These are phyloP conservation scores for Malacoctenus gilli DNA, from an alignment of 2,797 vertebrate species.

Conservation along the genomic window DNA sequence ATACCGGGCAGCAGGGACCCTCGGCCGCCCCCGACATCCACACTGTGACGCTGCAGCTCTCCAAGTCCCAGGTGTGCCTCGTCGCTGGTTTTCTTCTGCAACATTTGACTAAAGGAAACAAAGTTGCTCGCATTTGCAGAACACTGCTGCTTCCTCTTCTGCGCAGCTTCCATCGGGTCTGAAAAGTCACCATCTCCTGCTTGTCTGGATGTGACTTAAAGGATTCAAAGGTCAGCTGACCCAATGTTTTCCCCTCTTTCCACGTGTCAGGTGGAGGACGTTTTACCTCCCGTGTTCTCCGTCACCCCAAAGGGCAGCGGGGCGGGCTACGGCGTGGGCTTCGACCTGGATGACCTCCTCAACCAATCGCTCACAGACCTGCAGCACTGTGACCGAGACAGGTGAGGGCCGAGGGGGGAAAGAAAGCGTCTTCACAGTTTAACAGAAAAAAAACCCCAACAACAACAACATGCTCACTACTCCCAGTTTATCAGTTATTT, in stretches of 20 bases:
- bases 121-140: too few species aligned
- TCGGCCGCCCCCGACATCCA: constrained; percentile 86
- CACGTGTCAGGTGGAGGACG: constrained; percentile 88
- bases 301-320: constrained; percentile 95
- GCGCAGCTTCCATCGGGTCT: too few species aligned
- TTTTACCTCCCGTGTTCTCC: constrained; percentile 91
- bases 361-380: constrained; percentile 91
- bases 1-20: constrained; percentile 75
- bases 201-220: constrained; percentile 16
- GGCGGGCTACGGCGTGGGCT: constrained; percentile 93
- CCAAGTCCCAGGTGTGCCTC: constrained; percentile 90
- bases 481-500: too few species aligned
- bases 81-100: background rate
- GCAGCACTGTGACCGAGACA: constrained; percentile 86
- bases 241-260: constrained; percentile 10
- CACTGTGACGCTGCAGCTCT: constrained; percentile 92
- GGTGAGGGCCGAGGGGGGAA: constrained; percentile 71
- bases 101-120: too few species aligned
- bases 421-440: too few species aligned
- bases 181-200: constrained; percentile 27
- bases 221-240: constrained; percentile 21
- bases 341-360: constrained; percentile 93
- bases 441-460: too few species aligned
- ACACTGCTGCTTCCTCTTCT: too few species aligned
- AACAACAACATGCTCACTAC: too few species aligned